Evolutionary conservation across 23 tunicate species (phyloP).

Genomic region (Diplosoma virens): DNA sequence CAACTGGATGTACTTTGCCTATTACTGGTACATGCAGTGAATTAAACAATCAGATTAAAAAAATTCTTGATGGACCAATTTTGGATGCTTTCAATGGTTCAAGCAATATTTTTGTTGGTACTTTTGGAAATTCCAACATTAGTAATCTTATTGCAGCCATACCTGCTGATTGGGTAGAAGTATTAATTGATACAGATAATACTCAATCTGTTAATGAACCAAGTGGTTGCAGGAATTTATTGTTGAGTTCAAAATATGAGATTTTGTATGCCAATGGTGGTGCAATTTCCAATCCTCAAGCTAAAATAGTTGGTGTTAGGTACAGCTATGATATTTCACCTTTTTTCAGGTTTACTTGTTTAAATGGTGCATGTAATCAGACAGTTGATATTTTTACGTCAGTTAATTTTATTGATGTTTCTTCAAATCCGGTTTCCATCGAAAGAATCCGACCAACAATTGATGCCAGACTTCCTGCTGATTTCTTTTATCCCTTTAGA

Average conservation of each 20-base stretch:
- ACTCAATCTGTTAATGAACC: background rate
- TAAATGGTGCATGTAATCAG: constrained; percentile 33
- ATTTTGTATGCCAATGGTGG: constrained; percentile 65
- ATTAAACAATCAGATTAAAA: background rate
- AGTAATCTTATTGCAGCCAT: background rate
- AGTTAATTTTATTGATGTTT: constrained; percentile 66
- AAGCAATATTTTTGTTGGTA: constrained; percentile 27
- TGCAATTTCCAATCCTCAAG: constrained; percentile 60
- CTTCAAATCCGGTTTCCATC: constrained; percentile 51
- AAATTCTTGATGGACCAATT: constrained; percentile 7
- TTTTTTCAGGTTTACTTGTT: constrained; percentile 36
- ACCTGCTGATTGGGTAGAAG: constrained; percentile 27
- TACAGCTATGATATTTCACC: constrained; percentile 18
- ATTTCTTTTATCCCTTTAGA: constrained; percentile 72
- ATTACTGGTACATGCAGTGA: constrained; percentile 8
- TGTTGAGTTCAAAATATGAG: constrained; percentile 35
- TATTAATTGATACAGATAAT: background rate
- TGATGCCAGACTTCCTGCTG: constrained; percentile 42
- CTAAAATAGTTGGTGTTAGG: constrained; percentile 53
- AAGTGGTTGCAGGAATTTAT: constrained; percentile 2
- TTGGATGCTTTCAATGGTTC: constrained; percentile 4
- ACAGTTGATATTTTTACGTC: constrained; percentile 54
- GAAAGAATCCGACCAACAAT: constrained; percentile 43
- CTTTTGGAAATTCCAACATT: constrained; percentile 50
- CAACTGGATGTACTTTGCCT: constrained; percentile 3